Percentiles rank a stretch among this genome's conserved stretches.
phyloP scores from a whole-genome alignment of 2,113 vertebrate species.

The Grammomys dolichurus region DNA sequence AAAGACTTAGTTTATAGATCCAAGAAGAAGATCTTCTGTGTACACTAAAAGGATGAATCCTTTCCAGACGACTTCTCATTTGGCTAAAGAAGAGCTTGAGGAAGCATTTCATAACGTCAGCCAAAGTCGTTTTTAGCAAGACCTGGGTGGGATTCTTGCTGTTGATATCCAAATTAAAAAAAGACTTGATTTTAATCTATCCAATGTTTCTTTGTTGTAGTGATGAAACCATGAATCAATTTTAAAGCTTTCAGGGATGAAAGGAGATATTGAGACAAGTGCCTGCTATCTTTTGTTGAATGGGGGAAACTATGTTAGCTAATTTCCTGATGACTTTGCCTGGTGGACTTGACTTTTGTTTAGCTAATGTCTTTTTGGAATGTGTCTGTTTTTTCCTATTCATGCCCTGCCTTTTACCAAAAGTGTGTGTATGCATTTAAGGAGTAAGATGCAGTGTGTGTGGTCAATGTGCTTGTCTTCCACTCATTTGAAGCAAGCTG shows the following conservation, averaged over 20 bases:
- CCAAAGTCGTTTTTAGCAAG: conserved; percentile 89
- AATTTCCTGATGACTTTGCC: conserved; percentile 83
- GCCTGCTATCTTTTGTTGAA: conserved; percentile 86
- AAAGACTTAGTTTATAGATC: conserved; percentile 90
- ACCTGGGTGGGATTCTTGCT: conserved; percentile 89
- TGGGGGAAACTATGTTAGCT: conserved; percentile 83
- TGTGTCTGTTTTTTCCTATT: conserved; percentile 85
- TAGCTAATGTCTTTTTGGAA: conserved; percentile 87
- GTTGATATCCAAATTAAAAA: conserved; percentile 89
- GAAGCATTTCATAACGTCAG: conserved; percentile 88
- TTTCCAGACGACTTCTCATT: conserved; percentile 90
- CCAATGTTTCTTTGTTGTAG: conserved; percentile 88
- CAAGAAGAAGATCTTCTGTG: conserved; percentile 89
- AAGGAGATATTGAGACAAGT: conserved; percentile 86
- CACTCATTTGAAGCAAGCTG: conserved; percentile 55
- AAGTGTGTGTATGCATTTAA: conserved; percentile 66
- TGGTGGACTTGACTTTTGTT: conserved; percentile 86
- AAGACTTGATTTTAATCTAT: conserved; percentile 89
- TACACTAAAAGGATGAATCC: conserved; percentile 89
- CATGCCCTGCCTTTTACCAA: conserved; percentile 77
- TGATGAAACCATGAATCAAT: conserved; percentile 89
- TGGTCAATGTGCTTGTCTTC: conserved; percentile 59
- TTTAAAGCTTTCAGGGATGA: conserved; percentile 88
- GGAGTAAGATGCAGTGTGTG: conserved; percentile 63
- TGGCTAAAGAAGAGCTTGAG: conserved; percentile 88